These are phyloP conservation scores for Lasioglossum baleicum DNA, from an alignment of 1,140 invertebrate species.

Conservation along the genomic window DNA sequence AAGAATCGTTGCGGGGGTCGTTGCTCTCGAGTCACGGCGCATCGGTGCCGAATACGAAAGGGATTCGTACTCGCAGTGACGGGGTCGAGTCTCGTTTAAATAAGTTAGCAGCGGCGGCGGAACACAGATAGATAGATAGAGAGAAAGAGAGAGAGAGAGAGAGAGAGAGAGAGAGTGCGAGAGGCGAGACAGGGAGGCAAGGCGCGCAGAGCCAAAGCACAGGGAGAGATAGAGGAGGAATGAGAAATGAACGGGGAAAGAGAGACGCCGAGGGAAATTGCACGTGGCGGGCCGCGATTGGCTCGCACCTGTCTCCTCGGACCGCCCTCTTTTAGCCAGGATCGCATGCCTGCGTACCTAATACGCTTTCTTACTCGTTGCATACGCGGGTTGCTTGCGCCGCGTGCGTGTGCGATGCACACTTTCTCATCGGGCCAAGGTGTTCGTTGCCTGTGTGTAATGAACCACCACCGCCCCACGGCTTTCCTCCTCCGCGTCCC, in stretches of 20 bases:
- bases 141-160: slow-evolving; percentile 47
- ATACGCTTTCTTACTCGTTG: slow-evolving; percentile 65
- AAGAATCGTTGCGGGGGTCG: slow-evolving; percentile 59
- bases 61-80: slow-evolving; percentile 62
- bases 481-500: slow-evolving; percentile 44
- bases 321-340: slow-evolving; percentile 72
- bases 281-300: slow-evolving; percentile 75
- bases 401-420: slow-evolving; percentile 55
- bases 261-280: slow-evolving; percentile 70
- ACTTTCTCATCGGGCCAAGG: slow-evolving; percentile 52
- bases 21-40: slow-evolving; percentile 58
- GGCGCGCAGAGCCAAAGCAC: not conserved
- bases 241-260: slow-evolving; percentile 40
- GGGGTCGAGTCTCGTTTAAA: slow-evolving; percentile 64
- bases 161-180: slow-evolving; percentile 30
- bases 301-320: slow-evolving; percentile 76
- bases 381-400: slow-evolving; percentile 57
- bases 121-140: not conserved
- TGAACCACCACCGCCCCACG: slow-evolving; percentile 52
- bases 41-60: slow-evolving; percentile 58
- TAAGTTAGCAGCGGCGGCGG: slow-evolving; percentile 62
- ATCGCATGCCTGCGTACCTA: slow-evolving; percentile 66
- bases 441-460: slow-evolving; percentile 58
- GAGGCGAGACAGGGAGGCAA: slow-evolving; percentile 39
- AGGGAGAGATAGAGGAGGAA: slow-evolving; percentile 28